A percentile compares a stretch with the other conserved stretches of the same genome.
Evolutionary conservation across 2,888 invertebrate species (phyloP).

Genomic region (Eupeodes luniger): DNA sequence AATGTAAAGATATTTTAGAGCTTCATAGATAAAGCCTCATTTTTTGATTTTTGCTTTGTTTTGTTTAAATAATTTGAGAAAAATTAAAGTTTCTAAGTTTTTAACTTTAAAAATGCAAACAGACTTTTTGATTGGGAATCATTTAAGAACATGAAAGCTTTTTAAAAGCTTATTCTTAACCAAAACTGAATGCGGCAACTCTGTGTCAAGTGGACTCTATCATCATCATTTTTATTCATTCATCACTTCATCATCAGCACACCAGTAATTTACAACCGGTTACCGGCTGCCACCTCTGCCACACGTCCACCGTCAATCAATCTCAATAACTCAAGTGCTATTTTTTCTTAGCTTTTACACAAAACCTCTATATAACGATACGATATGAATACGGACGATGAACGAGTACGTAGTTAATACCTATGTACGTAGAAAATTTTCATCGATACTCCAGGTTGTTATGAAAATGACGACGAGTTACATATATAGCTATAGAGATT

Average conservation of each 20-base stretch:
- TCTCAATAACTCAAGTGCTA: conserved; percentile 33
- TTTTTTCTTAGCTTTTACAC: conserved; percentile 3
- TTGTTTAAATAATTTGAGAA: too few relatives aligned
- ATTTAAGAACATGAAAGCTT: too few relatives aligned
- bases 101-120: too few relatives aligned
- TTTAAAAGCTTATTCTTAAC: too few relatives aligned
- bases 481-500: not conserved
- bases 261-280: conserved; percentile 47
- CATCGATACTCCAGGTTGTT: not conserved
- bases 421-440: not conserved
- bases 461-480: not conserved
- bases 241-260: conserved; percentile 46
- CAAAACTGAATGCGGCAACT: not conserved
- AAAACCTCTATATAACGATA: not conserved
- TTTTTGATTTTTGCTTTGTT: too few relatives aligned
- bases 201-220: not conserved
- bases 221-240: conserved; percentile 35
- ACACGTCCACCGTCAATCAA: conserved; percentile 56
- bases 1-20: too few relatives aligned
- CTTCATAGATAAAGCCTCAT: too few relatives aligned
- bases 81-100: too few relatives aligned
- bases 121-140: too few relatives aligned
- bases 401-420: too few relatives aligned
- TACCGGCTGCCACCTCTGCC: conserved; percentile 62
- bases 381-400: not conserved